phyloP scores from a whole-genome alignment of 2,888 invertebrate genomes.

The Nezara viridula region DNA sequence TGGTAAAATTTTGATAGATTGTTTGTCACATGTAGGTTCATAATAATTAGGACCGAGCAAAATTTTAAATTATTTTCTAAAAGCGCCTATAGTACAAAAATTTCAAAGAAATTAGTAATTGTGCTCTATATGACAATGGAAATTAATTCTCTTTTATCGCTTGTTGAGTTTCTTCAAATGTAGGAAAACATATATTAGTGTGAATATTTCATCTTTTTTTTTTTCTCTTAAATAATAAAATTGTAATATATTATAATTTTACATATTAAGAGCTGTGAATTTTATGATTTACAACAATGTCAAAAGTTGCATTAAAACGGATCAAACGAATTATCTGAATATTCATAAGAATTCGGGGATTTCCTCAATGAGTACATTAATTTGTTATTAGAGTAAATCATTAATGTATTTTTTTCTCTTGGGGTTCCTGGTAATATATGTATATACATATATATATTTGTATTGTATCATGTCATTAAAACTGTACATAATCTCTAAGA shows the following conservation, averaged over 20 bases:
- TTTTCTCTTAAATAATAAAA: not conserved
- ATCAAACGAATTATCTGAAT: not conserved
- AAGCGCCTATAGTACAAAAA: slow-evolving; percentile 3
- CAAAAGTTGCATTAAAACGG: not conserved
- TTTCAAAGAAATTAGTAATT: not conserved
- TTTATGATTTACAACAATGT: not conserved
- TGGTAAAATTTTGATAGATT: not conserved
- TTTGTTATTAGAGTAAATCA: not conserved
- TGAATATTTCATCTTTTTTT: not conserved
- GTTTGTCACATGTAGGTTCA: not conserved
- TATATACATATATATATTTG: not conserved
- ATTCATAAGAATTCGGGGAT: not conserved
- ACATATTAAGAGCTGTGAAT: not conserved
- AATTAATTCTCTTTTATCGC: not conserved
- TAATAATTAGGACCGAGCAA: not conserved
- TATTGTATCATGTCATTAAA: not conserved
- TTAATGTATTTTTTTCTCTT: not conserved
- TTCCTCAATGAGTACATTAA: not conserved
- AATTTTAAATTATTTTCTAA: slow-evolving; percentile 6
- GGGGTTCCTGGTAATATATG: slow-evolving; percentile 9
- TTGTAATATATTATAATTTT: not conserved
- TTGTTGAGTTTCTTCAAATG: not conserved
- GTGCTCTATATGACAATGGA: not conserved
- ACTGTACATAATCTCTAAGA: not conserved
- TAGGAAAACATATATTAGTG: not conserved